These are phyloP conservation scores for Rhinolophus sinicus DNA, from an alignment of 2,113 vertebrate genomes.

Conservation along the genomic window DNA sequence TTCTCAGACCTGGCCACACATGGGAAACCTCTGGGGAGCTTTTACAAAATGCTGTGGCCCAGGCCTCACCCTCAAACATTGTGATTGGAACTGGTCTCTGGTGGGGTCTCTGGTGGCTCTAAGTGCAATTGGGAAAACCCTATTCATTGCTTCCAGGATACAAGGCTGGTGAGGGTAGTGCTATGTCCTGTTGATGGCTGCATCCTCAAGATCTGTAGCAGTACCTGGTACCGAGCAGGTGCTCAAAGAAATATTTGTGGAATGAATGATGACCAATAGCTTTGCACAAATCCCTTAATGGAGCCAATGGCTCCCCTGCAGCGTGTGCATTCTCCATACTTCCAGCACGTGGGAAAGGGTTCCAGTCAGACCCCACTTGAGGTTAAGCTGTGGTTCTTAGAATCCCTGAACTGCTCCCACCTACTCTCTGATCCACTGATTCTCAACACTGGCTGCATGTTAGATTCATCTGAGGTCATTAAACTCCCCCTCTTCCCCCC, in stretches of 20 bases:
- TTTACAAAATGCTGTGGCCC: not conserved
- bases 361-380: not conserved
- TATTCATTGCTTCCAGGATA: not conserved
- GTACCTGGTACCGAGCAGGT: not conserved
- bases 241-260: not conserved
- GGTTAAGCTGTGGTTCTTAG: not conserved
- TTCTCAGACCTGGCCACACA: not conserved
- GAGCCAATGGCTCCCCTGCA: not conserved
- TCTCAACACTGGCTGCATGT: not conserved
- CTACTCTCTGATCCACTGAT: not conserved
- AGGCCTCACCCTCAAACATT: not conserved
- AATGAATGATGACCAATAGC: not conserved
- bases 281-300: not conserved
- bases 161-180: fast-evolving
- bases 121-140: not conserved
- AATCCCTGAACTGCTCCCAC: not conserved
- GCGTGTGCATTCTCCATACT: not conserved
- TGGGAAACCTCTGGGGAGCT: not conserved
- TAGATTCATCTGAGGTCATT: not conserved
- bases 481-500: too few relatives aligned
- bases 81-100: not conserved
- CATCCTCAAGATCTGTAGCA: not conserved
- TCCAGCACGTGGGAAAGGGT: not conserved
- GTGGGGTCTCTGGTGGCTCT: not conserved
- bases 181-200: fast-evolving